These are phyloP conservation scores for Ammodramus savannarum DNA, from an alignment of 2,113 vertebrate species.

Conservation along the genomic window DNA sequence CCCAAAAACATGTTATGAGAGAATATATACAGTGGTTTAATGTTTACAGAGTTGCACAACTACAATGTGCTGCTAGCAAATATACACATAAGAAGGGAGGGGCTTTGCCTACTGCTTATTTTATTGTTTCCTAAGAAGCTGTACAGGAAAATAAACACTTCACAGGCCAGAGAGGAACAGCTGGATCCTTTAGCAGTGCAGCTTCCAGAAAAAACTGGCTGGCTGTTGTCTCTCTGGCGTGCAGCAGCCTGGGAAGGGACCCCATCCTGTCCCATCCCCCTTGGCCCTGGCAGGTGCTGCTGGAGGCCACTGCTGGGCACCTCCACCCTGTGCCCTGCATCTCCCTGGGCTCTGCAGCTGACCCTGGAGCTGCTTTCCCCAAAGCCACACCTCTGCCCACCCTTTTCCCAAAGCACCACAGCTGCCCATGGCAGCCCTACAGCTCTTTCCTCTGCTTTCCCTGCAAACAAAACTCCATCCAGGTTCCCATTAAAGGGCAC, in stretches of 20 bases:
- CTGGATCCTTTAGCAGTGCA: background rate
- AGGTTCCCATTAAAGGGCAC: background rate
- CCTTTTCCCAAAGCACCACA: fast-evolving
- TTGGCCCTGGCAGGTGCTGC: background rate
- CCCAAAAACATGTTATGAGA: background rate
- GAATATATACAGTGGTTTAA: background rate
- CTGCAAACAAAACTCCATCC: background rate
- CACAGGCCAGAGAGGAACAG: background rate
- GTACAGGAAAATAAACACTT: background rate
- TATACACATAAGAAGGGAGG: background rate
- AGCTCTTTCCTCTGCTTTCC: background rate
- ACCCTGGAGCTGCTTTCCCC: background rate
- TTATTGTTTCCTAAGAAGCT: background rate
- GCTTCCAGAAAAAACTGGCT: background rate
- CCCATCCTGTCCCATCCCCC: background rate
- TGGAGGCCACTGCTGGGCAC: background rate
- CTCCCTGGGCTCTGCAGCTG: background rate
- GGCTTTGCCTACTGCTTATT: background rate
- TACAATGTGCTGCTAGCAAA: background rate
- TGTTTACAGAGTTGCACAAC: background rate
- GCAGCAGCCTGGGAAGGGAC: background rate
- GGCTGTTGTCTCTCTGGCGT: fast-evolving
- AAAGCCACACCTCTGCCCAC: background rate
- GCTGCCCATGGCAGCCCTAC: background rate
- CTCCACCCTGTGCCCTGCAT: fast-evolving